Conservation (phyloP, 2,113 vertebrate genomes). For the Ceyx margarethae region DNA sequence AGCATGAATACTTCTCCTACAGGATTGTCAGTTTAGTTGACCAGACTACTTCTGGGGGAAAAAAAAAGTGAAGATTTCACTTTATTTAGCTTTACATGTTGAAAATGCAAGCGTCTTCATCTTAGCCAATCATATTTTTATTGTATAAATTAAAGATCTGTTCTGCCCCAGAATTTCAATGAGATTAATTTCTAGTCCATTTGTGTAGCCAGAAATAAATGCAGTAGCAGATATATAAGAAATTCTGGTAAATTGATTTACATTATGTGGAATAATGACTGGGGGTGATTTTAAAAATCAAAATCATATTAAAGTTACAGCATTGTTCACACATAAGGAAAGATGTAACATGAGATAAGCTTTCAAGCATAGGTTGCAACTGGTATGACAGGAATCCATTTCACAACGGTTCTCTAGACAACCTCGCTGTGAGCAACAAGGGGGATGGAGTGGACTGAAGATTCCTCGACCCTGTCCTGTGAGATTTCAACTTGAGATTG, state of each 20-base stretch:
- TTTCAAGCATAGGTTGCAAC: too few relatives aligned
- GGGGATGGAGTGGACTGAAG: too few relatives aligned
- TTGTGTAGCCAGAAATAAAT: not conserved
- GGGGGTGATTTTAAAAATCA: too few relatives aligned
- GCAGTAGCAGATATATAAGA: not conserved
- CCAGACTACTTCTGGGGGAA: not conserved
- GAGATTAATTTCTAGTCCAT: not conserved
- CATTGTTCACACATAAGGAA: too few relatives aligned
- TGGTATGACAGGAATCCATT: too few relatives aligned
- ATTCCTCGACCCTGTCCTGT: too few relatives aligned
- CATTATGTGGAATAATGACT: too few relatives aligned
- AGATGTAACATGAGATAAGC: too few relatives aligned
- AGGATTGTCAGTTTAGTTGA: not conserved
- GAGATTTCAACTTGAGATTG: too few relatives aligned
- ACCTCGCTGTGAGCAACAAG: too few relatives aligned
- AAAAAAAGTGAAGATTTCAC: not conserved
- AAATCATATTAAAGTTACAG: too few relatives aligned
- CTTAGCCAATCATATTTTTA: not conserved
- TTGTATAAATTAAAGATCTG: not conserved
- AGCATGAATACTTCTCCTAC: not conserved
- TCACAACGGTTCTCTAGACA: too few relatives aligned
- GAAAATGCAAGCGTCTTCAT: not conserved
- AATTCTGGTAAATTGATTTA: not conserved
- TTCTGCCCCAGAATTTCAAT: not conserved
- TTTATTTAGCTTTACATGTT: not conserved